Conservation (phyloP, 2,888 invertebrate species). For the Aspidiotus rigidus region DNA sequence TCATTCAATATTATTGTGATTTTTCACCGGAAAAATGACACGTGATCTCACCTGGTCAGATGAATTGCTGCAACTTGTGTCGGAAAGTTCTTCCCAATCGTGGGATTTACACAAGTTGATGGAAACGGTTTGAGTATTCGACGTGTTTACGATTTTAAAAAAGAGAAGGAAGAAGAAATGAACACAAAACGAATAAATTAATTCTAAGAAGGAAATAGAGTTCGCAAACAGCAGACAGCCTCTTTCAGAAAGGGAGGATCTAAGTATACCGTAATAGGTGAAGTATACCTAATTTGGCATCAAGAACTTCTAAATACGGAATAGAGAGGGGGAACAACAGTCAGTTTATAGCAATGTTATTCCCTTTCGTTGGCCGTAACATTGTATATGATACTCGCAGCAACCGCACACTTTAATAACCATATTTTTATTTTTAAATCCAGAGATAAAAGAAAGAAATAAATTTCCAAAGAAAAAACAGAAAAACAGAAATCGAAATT, state of each 20-base stretch:
- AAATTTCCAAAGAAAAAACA: conserved; percentile 15
- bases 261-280: conserved; percentile 57
- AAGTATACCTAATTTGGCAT: conserved; percentile 73
- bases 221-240: conserved; percentile 33
- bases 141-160: no score
- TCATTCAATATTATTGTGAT: no score
- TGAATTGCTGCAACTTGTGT: no score
- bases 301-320: conserved; percentile 72
- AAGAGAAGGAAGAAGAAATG: no score
- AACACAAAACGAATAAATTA: conserved; percentile 17
- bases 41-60: no score
- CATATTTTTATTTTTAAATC: conserved; percentile 24
- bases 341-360: conserved; percentile 32
- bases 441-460: not conserved
- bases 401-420: conserved; percentile 32
- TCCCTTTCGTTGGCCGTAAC: conserved; percentile 33
- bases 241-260: conserved; percentile 32
- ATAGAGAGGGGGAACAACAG: conserved; percentile 33
- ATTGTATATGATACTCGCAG: conserved; percentile 31
- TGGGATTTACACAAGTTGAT: no score
- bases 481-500: conserved; percentile 17
- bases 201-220: conserved; percentile 30
- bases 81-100: no score
- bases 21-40: no score
- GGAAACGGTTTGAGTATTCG: no score